Evolutionary conservation across 92 coral and sea anemone species (phyloP).

Genomic region (Palythoa grandiflora): DNA sequence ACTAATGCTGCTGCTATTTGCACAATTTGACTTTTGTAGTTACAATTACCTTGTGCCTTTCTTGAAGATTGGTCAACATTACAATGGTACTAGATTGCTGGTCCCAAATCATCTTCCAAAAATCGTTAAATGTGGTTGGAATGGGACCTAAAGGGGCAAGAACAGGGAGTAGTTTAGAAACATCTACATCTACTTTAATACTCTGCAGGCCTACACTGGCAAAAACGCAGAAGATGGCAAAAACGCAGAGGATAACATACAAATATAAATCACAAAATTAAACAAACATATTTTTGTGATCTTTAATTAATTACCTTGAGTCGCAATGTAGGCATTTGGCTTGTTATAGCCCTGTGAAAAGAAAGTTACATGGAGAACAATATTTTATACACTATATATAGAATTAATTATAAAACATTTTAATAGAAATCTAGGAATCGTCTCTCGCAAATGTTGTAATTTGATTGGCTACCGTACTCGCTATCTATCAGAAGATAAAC

Average conservation of each 20-base stretch:
- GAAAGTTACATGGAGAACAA: not conserved
- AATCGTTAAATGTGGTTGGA: conserved; percentile 91
- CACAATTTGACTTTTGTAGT: not conserved
- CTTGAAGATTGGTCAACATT: conserved; percentile 97
- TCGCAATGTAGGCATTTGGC: conserved; percentile 92
- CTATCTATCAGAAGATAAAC: no score
- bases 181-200: no score
- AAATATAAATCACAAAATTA: not conserved
- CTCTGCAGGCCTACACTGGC: no score
- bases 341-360: conserved; percentile 90
- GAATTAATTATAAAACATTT: not conserved
- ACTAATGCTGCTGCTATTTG: not conserved
- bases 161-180: no score
- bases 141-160: conserved; percentile 79
- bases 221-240: no score
- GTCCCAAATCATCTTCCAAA: conserved; percentile 99
- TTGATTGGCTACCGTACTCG: no score
- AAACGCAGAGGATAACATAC: not conserved
- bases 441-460: no score
- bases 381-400: not conserved
- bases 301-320: conserved; percentile 80
- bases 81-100: conserved; percentile 84
- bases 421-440: not conserved
- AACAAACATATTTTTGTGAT: not conserved
- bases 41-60: conserved; percentile 86